Percentiles rank a stretch among this genome's conserved stretches.
These are phyloP conservation scores for Siniperca undulata DNA, from an alignment of 2,797 vertebrate species.

Conservation along the genomic window DNA sequence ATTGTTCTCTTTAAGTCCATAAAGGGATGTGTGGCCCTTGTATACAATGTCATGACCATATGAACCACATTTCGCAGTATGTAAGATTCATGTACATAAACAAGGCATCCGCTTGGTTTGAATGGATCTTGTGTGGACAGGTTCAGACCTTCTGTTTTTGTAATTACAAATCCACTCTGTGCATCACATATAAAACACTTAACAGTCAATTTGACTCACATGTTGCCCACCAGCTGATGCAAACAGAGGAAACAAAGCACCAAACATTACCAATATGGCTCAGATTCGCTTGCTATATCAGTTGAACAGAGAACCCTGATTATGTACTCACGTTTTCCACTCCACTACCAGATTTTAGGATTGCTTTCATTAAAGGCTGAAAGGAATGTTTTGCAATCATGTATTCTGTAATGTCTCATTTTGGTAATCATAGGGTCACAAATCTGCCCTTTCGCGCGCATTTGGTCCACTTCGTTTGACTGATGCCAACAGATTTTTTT, in stretches of 20 bases:
- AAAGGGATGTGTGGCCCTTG: background rate
- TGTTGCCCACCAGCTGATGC: conserved; percentile 34
- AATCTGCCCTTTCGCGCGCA: conserved; percentile 21
- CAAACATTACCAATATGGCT: conserved; percentile 26
- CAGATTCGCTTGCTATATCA: conserved; percentile 16
- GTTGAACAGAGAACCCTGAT: conserved; percentile 29
- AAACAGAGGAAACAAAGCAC: conserved; percentile 56
- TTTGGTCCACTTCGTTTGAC: conserved; percentile 15
- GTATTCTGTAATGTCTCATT: conserved; percentile 50
- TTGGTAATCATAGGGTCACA: conserved; percentile 36
- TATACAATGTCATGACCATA: background rate
- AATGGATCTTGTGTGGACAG: background rate
- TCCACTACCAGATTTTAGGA: conserved; percentile 51
- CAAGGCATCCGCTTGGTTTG: background rate
- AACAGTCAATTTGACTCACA: background rate
- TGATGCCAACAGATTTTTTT: conserved; percentile 3
- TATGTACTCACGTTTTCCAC: conserved; percentile 47
- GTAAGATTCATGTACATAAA: background rate
- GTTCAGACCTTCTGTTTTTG: background rate
- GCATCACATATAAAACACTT: background rate
- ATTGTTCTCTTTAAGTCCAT: conserved; percentile 1
- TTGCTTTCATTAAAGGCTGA: conserved; percentile 57
- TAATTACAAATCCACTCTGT: background rate
- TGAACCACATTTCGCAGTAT: background rate
- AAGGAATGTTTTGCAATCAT: conserved; percentile 47